Evolutionary conservation across 2,888 invertebrate genomes (phyloP).

Genomic region (Agonopterix subpropinquella): DNA sequence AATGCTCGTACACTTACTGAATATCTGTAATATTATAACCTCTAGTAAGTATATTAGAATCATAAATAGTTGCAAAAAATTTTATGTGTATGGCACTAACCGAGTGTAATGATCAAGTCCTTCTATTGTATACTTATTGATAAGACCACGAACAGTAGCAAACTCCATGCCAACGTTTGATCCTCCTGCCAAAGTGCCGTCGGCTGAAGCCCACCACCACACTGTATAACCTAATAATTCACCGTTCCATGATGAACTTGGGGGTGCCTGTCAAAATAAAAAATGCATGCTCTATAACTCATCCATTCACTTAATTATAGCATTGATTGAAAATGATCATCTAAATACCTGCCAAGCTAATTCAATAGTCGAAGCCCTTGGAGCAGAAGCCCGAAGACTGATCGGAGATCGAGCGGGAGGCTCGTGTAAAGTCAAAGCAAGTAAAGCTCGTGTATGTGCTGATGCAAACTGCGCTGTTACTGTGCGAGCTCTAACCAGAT

Average conservation of each 20-base stretch:
- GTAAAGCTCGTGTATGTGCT: constrained; percentile 55
- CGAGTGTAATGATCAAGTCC: constrained; percentile 88
- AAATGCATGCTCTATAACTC: background rate
- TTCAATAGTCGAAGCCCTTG: constrained; percentile 53
- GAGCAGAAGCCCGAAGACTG: constrained; percentile 55
- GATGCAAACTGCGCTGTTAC: constrained; percentile 67
- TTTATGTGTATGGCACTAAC: constrained; percentile 21
- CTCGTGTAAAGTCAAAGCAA: constrained; percentile 61
- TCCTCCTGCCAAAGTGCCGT: constrained; percentile 52
- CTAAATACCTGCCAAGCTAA: constrained; percentile 58
- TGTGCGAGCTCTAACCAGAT: constrained; percentile 59
- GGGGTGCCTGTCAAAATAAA: constrained; percentile 72
- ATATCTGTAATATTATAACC: constrained; percentile 67
- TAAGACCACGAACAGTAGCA: constrained; percentile 82
- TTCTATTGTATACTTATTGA: constrained; percentile 81
- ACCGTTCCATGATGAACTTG: constrained; percentile 83
- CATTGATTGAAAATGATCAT: background rate
- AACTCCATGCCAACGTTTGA: constrained; percentile 68
- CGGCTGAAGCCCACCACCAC: constrained; percentile 77
- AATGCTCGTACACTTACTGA: constrained; percentile 90
- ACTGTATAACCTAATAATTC: constrained; percentile 86
- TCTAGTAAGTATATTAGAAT: background rate
- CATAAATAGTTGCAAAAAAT: background rate
- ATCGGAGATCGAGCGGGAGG: constrained; percentile 61
- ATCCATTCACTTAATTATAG: background rate